Base-by-base conservation (phyloP, 1,140 invertebrate genomes). In the Heliconius himera region DNA sequence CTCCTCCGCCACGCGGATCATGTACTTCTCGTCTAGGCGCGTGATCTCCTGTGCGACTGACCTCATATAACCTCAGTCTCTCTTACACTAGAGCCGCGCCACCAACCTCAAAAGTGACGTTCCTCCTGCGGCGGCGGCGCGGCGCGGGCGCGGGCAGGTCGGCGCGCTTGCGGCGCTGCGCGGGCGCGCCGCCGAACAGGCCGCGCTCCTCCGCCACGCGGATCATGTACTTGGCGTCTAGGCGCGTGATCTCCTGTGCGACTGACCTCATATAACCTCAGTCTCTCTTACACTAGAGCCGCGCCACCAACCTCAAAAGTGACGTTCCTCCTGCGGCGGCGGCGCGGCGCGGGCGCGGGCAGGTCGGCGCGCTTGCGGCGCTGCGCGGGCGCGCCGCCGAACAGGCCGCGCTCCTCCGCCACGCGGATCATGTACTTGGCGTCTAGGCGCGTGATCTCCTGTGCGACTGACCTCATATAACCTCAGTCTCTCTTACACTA, bases 161-260 rank as follows among this genome's bases (percentile, higher is more conserved):
- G 26, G 79, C 94, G 2, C 97, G 82, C 26, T 73, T 85, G 73
- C 73, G 83, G 36, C 73, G 84, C 82, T 54, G 85, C 76, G 81
- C 82, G 11, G 79, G 54, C 85, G 83, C 81, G 26, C 78, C 94
- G 2, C 97, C 97, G 87, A 97, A 98, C 73, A 98, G 89, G 0
- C 97, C 97, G 77, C 97, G 95, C 38, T 96, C 95, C 89, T 97
- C 97, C 1, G 97, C 97, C 89, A 97, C 96, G 81, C 96, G 96
- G 60, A 98, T 97, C 95, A 97, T 97, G 85, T 97, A 97, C 89
- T 97, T 96, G 13, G 97, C 97, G 90, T 97, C 96, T 78, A 97
- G 95, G 13, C 96, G 95, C 56, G 96, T 97, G 79, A 97, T 95
- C 85, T 97, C 95, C 94, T 96, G 90, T 74, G 81, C 84, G 87